Conservation (phyloP, 2,888 invertebrate genomes). For the Heliconius hortense region DNA sequence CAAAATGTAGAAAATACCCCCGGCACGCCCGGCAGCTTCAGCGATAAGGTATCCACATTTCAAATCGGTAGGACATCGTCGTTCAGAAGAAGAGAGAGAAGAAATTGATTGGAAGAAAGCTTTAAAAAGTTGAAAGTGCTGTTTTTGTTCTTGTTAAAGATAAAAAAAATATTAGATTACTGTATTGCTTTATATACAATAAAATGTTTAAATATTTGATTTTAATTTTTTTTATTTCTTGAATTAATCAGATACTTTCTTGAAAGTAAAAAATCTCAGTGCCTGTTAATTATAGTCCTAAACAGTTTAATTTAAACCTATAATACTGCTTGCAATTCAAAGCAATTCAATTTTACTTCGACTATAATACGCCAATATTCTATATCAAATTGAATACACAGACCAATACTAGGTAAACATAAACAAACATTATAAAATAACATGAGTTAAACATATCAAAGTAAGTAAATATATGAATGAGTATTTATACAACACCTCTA, state of each 20-base stretch:
- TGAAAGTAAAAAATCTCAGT: no score
- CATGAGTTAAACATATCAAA: not conserved
- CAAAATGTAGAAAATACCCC: constrained; percentile 49
- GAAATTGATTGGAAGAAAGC: constrained; percentile 17
- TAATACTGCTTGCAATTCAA: no score
- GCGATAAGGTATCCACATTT: constrained; percentile 65
- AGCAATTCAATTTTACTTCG: no score
- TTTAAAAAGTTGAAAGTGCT: not conserved
- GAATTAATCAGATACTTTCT: no score
- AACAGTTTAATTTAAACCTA: no score
- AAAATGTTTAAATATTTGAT: not conserved
- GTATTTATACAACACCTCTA: constrained; percentile 33
- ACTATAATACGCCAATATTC: no score
- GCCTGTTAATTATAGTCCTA: no score
- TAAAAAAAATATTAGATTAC: not conserved
- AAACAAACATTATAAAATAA: constrained; percentile 8
- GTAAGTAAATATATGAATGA: not conserved
- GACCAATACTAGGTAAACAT: not conserved
- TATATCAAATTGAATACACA: not conserved
- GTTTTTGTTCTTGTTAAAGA: not conserved
- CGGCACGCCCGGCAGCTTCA: constrained; percentile 64
- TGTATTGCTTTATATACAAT: not conserved
- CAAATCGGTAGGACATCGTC: constrained; percentile 66
- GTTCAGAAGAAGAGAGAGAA: constrained; percentile 48
- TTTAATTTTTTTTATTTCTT: not conserved